phyloP scores from a whole-genome alignment of 1,140 invertebrate genomes.

The Melipona quadrifasciata region DNA sequence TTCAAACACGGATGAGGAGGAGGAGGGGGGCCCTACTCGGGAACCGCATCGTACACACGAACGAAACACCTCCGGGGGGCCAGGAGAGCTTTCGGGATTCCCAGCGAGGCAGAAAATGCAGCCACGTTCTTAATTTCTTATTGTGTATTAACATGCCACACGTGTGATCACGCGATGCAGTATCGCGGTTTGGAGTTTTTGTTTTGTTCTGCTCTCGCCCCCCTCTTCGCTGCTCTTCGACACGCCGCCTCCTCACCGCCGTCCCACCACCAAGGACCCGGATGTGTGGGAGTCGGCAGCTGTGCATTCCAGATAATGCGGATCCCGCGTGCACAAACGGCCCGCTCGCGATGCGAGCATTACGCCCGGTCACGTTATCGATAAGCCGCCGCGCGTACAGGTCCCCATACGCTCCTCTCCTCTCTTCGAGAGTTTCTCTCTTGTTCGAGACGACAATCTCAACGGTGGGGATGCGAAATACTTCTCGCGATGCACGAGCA shows the following conservation, averaged over 20 bases:
- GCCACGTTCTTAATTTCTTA: conserved; percentile 76
- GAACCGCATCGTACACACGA: conserved; percentile 28
- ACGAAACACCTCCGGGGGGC: neutral
- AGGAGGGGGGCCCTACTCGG: conserved; percentile 3
- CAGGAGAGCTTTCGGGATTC: conserved; percentile 2
- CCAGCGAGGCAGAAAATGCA: conserved; percentile 36
- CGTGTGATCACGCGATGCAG: conserved; percentile 76
- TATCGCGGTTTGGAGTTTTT: conserved; percentile 73
- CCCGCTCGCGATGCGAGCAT: conserved; percentile 60
- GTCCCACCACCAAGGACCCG: conserved; percentile 57
- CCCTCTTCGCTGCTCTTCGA: neutral
- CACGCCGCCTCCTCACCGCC: neutral
- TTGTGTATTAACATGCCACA: conserved; percentile 78
- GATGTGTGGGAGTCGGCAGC: conserved; percentile 76
- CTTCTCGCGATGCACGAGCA: no score
- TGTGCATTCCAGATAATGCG: conserved; percentile 75
- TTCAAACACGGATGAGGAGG: conserved; percentile 30
- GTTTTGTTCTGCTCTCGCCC: conserved; percentile 32
- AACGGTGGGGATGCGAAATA: neutral
- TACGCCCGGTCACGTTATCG: conserved; percentile 69
- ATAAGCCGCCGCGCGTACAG: conserved; percentile 52
- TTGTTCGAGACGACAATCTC: neutral
- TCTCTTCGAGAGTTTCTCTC: neutral
- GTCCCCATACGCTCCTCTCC: neutral
- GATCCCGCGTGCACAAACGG: conserved; percentile 57